Base-by-base conservation (phyloP, 2,888 invertebrate genomes). In the Dryomyza anilis region DNA sequence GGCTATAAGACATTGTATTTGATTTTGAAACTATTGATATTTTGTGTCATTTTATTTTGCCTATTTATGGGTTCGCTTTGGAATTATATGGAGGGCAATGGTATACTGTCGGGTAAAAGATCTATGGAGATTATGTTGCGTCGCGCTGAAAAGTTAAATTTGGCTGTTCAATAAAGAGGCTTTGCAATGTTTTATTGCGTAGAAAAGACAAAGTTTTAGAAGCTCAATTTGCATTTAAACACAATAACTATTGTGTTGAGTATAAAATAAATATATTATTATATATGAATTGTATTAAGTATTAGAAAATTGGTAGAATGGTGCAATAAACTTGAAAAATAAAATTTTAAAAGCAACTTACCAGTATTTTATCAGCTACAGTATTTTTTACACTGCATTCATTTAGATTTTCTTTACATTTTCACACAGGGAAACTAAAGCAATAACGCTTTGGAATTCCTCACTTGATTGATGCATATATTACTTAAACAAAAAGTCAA, bases 61-160 rank as follows among this genome's bases (percentile, higher is more conserved):
- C 70, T 92, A 19, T 86, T 92, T 70, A 93, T 93, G 94, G 92
- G 89, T 33, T 87, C 91, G 0, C 78, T 95, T 69, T 94, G 94
- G 94, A 91, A 93, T 79, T 87, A 86, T 70, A 91, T 93, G 69
- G 95, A 95, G 81, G 86, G 86, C 71, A 92, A 94, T 81, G 91
- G 91, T 46, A 85, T 93, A 16, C 86, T 90, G 73, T 90, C 93
- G n/a, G 91, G 91, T 7, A 87, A 89, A 75, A 85, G 87, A 62
- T 88, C 88, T 1, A 89, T 94, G 86, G 87, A 91, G 75, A 86
- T 91, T 16, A 76, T 78, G 70, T 68, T 83, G 19, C 74, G 72
- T 27, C 73, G 74, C 58, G 71, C 77, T 14, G 75, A 78, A 62
- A 73, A 75, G 65, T 74, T 75, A n/a, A n/a, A n/a, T n/a, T n/a